Base-by-base conservation (phyloP, 2,113 vertebrate genomes). In the Aix galericulata region DNA sequence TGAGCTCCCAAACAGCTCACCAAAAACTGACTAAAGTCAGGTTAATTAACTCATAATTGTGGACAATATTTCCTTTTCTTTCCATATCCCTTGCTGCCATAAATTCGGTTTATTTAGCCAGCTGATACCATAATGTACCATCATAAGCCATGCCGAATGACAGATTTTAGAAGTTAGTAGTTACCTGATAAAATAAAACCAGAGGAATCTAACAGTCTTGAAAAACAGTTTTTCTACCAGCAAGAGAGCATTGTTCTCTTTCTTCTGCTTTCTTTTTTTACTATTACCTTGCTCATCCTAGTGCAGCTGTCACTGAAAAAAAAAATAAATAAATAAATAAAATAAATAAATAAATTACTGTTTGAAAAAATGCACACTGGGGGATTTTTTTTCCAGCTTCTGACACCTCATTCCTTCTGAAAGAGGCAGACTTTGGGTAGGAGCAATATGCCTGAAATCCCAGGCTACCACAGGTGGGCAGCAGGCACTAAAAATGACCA, bases 251-350 rank as follows among this genome's bases (percentile, higher is more conserved):
- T 82, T 4, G 1, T 52, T 81, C 85, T 25, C 44, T 78, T 86
- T 29, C 27, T 82, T 84, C 58, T 82, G 4, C n/a, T 79, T 93
- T 8, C 8, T 58, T 63, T 84, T 40, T 73, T 36, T 21, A 11
- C 6, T 36, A 1, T 59, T 58, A 32, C 7, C 2, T 85, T 17
- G 8, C 50, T 58, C n/a, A 56, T 83, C 36, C 29, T 13, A 20
- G 12, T 8, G 14, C 46, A 88, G 13, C 16, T 83, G 60, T 44
- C 32, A 40, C 56, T 52, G 23, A 25, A 59, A 20, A 36, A 38
- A 36, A 38, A 17, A 44, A 0, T 52, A 23, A 36, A 38, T 21
- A 48, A 59, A 17, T n/a, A 16, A 42, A 40, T 38, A 5, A 0
- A 59, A 23, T 27, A 38, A 48, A 48, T 55, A 23, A n/a, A 38